phyloP scores from a whole-genome alignment of 2,888 invertebrate genomes.

The Acronicta aceris region DNA sequence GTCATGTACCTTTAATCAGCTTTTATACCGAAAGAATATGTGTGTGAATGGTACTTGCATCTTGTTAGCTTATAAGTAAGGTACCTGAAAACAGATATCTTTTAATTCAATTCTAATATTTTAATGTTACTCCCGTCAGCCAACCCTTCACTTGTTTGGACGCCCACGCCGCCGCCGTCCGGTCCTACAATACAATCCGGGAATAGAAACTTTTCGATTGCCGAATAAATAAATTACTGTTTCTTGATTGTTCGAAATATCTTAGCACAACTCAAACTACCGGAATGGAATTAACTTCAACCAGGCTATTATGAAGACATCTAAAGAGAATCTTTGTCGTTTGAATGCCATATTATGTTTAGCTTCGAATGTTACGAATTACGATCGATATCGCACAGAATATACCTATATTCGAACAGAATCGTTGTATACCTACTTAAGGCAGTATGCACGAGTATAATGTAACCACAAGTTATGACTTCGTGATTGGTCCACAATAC shows the following conservation, averaged over 20 bases:
- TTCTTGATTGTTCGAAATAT: constrained; percentile 10
- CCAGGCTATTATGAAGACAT: constrained; percentile 18
- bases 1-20: no score
- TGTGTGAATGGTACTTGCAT: no score
- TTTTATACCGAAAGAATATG: no score
- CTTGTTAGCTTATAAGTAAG: no score
- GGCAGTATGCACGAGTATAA: constrained; percentile 14
- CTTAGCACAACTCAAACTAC: constrained; percentile 2
- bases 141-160: constrained; percentile 24
- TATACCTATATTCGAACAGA: no score
- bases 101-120: constrained; percentile 6
- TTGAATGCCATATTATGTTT: constrained; percentile 37
- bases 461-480: constrained; percentile 29
- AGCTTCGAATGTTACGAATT: constrained; percentile 22
- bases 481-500: constrained; percentile 38
- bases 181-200: not conserved
- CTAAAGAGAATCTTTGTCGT: constrained; percentile 21
- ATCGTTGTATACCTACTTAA: constrained; percentile 27
- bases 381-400: constrained; percentile 29
- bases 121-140: constrained; percentile 9
- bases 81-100: constrained; percentile 2
- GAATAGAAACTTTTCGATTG: constrained; percentile 17
- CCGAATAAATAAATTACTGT: constrained; percentile 18
- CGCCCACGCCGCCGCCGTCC: no score
- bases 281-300: constrained; percentile 9